Conservation (phyloP, 92 coral and sea anemone genomes). For the Epizoanthus fatuus region DNA sequence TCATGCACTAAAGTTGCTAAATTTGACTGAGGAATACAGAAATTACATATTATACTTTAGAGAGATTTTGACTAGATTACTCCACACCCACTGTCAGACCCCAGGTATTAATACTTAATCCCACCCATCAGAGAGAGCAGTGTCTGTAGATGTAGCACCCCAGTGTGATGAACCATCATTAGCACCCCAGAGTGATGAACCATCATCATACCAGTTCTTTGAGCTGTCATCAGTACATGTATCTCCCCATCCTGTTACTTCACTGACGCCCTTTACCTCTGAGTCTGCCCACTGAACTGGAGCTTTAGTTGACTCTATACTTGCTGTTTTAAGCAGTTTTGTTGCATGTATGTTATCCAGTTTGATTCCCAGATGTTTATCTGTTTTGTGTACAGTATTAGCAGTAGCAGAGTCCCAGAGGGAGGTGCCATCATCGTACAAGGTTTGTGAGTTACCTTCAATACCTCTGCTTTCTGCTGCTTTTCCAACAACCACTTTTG, state of each 20-base stretch:
- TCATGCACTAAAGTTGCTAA: no score
- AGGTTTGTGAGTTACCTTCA: no score
- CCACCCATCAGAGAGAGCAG: not conserved
- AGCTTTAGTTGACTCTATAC: slow-evolving; percentile 61
- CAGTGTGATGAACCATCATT: slow-evolving; percentile 76
- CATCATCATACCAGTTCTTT: slow-evolving; percentile 84
- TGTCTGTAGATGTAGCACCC: slow-evolving; percentile 22
- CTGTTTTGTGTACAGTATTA: not conserved
- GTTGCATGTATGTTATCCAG: not conserved
- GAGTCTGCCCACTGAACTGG: slow-evolving; percentile 80
- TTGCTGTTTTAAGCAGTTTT: slow-evolving; percentile 15
- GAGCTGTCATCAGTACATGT: slow-evolving; percentile 16
- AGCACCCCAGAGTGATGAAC: slow-evolving; percentile 69
- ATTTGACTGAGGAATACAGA: no score
- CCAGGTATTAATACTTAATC: not conserved
- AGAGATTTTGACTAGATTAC: no score
- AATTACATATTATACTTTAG: no score
- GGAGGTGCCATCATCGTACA: not conserved
- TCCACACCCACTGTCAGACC: not conserved
- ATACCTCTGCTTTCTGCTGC: no score
- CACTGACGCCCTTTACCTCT: slow-evolving; percentile 43
- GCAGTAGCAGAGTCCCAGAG: not conserved
- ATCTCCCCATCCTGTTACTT: slow-evolving; percentile 75
- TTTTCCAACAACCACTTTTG: no score
- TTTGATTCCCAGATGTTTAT: not conserved